Evolutionary conservation across 1,140 invertebrate genomes (phyloP), one percentile per base, ranked within the genome.

Genomic region (Nasonia longicornis): DNA sequence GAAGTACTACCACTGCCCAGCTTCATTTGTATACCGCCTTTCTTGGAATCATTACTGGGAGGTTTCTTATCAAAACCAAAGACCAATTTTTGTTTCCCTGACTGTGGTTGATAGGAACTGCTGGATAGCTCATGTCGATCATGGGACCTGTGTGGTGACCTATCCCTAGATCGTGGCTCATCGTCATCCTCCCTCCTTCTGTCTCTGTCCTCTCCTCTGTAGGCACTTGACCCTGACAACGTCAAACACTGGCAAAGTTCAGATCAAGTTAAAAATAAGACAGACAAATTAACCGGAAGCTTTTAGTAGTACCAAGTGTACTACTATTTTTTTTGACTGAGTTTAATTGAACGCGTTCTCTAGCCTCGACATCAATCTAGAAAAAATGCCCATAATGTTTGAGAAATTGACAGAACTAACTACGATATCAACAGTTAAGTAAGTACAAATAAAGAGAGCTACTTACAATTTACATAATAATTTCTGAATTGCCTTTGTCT

Each of bases 231-330:
- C 90, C 90, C 90, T 91, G 90, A 91, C 88, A 92, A 92, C 90
- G 90, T 91, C 90, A 91, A 91, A 91, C 90, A 92, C 91, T 92
- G 91, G 91, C 91, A 91, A 92, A 92, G 91, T 91, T 92, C 90
- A 92, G 90, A 91, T 91, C 87, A 90, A 91, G 90, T 92, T 91
- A 92, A 91, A 91, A 91, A 91, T 88, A 86, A 88, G 83, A 85
- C 86, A 88, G 85, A 87, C 80, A 88, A 86, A 88, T 87, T 88
- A 90, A 90, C 89, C 87, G 87, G 88, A 90, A 89, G 89, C 87
- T 88, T 89, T 89, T 87, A 89, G 85, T 8, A 66, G 79, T 58
- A 80, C 73, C 70, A 72, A 35, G n/a, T 76, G 77, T 76, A 71
- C 71, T 48, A 63, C 67, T 42, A 66, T 81, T 78, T 42, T 38